Evolutionary conservation across 2,888 invertebrate genomes (phyloP), one percentile per base, ranked within the genome.

Genomic region (Gortyna flavago): DNA sequence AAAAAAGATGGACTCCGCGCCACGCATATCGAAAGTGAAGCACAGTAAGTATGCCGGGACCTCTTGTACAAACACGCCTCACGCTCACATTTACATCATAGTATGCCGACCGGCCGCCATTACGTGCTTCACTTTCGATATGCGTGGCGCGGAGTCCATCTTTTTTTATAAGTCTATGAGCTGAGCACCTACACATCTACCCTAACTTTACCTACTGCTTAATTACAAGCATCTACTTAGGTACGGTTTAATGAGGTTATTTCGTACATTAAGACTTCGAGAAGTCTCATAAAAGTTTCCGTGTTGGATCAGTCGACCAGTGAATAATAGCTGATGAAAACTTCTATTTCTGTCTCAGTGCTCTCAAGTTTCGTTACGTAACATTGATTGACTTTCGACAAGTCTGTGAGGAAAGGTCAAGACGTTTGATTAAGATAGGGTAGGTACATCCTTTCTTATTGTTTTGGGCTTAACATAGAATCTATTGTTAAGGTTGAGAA

Each of bases 341-440:
- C 32, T 44, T 54, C 32, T 62, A 54, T 51, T 51, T 44, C 9
- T 21, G 21, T 54, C 7, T 35, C 29, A 65, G 25, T 16, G 35
- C 11, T 54, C 29, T n/a, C 35, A 67, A 32, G 6, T 21, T 57
- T 66, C 57, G 6, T 79, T 77, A 68, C 41, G 35, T 69, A 69
- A 74, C 57, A 41, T 21, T 62, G 57, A 48, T 25, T 29, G 68
- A 7, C 67, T 69, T 41, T 51, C 25, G 29, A n/a, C 48, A 51
- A 35, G 16, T 79, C 51, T 69, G 59, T 65, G 57, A 59, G n/a
- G 25, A 61, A 62, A 75, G 57, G 54, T 66, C 62, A 32, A 57
- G 48, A 57, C 38, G 32, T 57, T 75, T 71, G 62, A 80, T 71
- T 59, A 59, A 64, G 57, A 65, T 65, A 65, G 44, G 54, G 32